Conservation (phyloP, 2,888 invertebrate genomes). For the Globia sparganii region DNA sequence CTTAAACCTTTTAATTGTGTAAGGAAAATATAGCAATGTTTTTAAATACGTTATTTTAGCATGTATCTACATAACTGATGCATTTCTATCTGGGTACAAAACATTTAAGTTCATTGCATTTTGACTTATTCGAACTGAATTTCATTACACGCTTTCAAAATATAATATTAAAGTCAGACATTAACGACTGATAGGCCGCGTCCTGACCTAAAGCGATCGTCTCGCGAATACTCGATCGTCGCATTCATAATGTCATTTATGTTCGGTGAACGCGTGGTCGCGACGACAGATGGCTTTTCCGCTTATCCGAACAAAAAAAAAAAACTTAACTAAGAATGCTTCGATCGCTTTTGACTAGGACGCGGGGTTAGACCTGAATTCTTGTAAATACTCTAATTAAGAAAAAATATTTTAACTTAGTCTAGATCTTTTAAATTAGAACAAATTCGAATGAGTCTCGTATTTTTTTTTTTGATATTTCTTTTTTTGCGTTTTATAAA, state of each 20-base stretch:
- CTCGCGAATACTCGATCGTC: neutral
- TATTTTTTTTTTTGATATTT: neutral
- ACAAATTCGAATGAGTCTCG: conserved; percentile 28
- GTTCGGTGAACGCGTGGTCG: neutral
- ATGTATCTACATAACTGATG: neutral
- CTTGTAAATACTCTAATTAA: conserved; percentile 32
- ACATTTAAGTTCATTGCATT: neutral
- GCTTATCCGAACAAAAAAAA: neutral
- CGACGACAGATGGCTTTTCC: neutral
- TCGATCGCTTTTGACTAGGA: neutral
- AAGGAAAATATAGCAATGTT: neutral
- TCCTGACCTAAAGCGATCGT: neutral
- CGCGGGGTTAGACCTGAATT: neutral
- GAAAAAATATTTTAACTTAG: neutral
- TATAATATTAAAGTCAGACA: neutral
- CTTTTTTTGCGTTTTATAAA: conserved; percentile 5
- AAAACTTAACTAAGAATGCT: neutral
- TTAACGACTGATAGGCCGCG: neutral
- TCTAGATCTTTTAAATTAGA: conserved; percentile 20
- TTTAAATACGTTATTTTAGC: neutral
- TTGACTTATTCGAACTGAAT: neutral
- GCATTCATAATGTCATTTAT: neutral
- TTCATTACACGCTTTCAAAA: neutral
- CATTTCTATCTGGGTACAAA: conserved; percentile 5
- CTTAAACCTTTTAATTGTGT: neutral